These are phyloP conservation scores for Chrysemys picta DNA, from an alignment of 2,113 vertebrate species.

Conservation along the genomic window DNA sequence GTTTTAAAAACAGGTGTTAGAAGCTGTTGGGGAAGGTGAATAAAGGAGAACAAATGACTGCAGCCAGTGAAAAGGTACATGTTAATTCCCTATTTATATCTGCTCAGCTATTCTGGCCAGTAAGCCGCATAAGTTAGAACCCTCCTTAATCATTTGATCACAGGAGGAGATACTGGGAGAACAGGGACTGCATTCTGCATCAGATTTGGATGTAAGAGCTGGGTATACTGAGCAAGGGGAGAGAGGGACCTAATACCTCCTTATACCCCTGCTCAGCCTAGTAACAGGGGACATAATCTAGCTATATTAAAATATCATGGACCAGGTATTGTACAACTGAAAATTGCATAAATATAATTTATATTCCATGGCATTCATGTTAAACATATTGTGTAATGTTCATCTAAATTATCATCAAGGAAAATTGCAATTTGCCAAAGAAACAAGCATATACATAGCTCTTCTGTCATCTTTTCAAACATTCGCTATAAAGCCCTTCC, in stretches of 20 bases:
- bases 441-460: constrained; percentile 49
- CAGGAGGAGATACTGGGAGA: neutral
- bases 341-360: neutral
- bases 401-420: neutral
- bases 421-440: constrained; percentile 53
- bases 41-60: rapidly evolving
- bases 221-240: neutral
- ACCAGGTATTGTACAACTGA: neutral
- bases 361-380: neutral
- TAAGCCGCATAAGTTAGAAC: neutral
- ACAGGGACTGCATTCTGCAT: neutral
- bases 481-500: constrained; percentile 34
- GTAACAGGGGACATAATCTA: neutral
- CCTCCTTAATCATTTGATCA: neutral
- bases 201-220: neutral
- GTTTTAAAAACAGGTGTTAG: neutral
- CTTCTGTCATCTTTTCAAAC: neutral
- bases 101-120: neutral
- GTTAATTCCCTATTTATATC: neutral
- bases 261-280: neutral
- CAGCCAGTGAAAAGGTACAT: neutral
- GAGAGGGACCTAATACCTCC: neutral
- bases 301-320: neutral
- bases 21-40: neutral
- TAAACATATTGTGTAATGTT: neutral